These are phyloP conservation scores for Acrossocheilus wenchowensis DNA, from an alignment of 2,797 vertebrate genomes.

Conservation along the genomic window DNA sequence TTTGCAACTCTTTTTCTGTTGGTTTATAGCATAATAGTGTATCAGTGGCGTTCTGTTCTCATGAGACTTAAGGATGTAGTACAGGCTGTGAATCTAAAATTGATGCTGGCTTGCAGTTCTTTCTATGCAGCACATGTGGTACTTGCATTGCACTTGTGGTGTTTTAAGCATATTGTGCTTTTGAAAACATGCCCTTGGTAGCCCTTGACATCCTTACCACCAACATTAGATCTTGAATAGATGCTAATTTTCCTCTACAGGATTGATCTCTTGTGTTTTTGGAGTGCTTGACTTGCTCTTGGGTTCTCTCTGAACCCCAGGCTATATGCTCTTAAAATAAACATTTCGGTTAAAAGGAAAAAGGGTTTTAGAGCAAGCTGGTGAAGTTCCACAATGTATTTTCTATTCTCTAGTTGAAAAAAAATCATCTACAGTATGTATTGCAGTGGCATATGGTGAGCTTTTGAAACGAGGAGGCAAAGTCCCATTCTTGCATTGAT, in stretches of 20 bases:
- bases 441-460: not conserved
- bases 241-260: constrained; percentile 17
- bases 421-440: not conserved
- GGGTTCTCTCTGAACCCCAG: constrained; percentile 2
- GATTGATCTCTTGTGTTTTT: constrained; percentile 17
- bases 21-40: not conserved
- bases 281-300: constrained; percentile 21
- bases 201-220: constrained; percentile 33
- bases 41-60: not conserved
- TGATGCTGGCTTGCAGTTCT: not conserved
- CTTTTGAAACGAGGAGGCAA: not conserved
- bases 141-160: not conserved
- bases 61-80: not conserved
- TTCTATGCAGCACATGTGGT: not conserved
- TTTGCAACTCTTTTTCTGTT: not conserved
- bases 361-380: not conserved
- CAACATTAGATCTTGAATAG: constrained; percentile 21
- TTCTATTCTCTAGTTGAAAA: not conserved
- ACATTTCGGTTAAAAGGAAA: not conserved
- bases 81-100: constrained; percentile 2
- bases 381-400: not conserved
- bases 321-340: not conserved
- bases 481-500: not conserved
- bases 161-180: constrained; percentile 23
- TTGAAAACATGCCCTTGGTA: constrained; percentile 53